Conservation (phyloP, 2,888 invertebrate species). For the Automeris io region DNA sequence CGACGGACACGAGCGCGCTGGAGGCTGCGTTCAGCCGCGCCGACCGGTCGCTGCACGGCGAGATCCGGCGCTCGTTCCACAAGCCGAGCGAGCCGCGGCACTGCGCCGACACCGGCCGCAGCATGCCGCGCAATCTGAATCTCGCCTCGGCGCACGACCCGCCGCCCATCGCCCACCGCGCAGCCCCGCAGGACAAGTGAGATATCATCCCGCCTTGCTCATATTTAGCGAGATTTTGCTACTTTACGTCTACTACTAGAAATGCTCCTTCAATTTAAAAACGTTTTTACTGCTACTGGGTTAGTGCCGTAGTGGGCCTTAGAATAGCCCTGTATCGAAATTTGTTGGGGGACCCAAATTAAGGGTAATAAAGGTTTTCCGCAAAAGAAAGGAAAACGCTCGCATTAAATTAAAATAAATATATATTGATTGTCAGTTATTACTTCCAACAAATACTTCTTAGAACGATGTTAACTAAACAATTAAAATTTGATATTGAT, state of each 20-base stretch:
- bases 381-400: too few species aligned
- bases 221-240: background rate
- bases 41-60: slow-evolving; percentile 43
- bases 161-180: slow-evolving; percentile 13
- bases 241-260: background rate
- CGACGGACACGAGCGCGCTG: slow-evolving; percentile 38
- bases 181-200: slow-evolving; percentile 20
- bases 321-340: too few species aligned
- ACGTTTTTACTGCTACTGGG: too few species aligned
- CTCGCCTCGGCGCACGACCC: slow-evolving; percentile 35
- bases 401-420: too few species aligned
- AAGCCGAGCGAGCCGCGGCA: slow-evolving; percentile 39
- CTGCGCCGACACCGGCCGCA: slow-evolving; percentile 55
- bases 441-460: too few species aligned
- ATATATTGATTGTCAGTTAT: too few species aligned
- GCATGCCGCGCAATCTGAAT: slow-evolving; percentile 75
- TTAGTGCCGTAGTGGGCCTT: too few species aligned
- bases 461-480: too few species aligned
- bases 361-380: too few species aligned
- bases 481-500: too few species aligned
- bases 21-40: slow-evolving; percentile 63
- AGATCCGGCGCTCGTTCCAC: slow-evolving; percentile 68
- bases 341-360: too few species aligned
- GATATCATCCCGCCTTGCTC: background rate
- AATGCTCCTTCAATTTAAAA: too few species aligned